These are phyloP conservation scores for Chondrosia reniformis DNA, from an alignment of 37 sponge, comb jelly and placozoan genomes.

Conservation along the genomic window DNA sequence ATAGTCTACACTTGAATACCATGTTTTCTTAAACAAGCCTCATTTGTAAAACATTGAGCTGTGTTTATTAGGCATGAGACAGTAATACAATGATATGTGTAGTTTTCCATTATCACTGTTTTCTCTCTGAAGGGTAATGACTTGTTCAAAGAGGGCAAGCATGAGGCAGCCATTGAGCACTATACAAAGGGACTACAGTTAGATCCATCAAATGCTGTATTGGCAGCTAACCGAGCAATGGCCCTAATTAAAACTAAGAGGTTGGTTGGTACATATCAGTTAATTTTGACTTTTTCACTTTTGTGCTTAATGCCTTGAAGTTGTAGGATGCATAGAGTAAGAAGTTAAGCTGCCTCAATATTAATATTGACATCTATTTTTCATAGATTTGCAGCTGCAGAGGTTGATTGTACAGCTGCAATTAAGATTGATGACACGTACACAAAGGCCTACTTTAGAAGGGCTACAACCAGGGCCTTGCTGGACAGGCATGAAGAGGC, in stretches of 20 bases:
- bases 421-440: slow-evolving; percentile 61
- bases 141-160: slow-evolving; percentile 73
- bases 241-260: slow-evolving; percentile 85
- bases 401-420: slow-evolving; percentile 61
- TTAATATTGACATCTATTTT: too few species aligned
- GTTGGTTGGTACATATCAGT: too few species aligned
- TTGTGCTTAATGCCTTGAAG: slow-evolving; percentile 5
- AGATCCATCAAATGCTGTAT: slow-evolving; percentile 69
- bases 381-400: slow-evolving; percentile 76
- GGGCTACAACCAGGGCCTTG: slow-evolving; percentile 46
- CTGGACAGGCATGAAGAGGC: slow-evolving; percentile 42
- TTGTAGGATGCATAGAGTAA: too few species aligned
- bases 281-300: neutral
- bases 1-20: too few species aligned
- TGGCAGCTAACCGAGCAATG: slow-evolving; percentile 95
- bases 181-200: slow-evolving; percentile 73
- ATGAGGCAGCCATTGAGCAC: slow-evolving; percentile 84
- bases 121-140: slow-evolving; percentile 68
- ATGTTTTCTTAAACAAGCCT: too few species aligned
- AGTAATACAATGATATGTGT: neutral
- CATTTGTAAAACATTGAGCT: neutral
- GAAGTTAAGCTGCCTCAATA: too few species aligned
- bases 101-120: too few species aligned
- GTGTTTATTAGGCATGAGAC: neutral
- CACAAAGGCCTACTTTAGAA: slow-evolving; percentile 70